Conservation (phyloP, 2,888 invertebrate species). For the Listrodromus nycthemerus region DNA sequence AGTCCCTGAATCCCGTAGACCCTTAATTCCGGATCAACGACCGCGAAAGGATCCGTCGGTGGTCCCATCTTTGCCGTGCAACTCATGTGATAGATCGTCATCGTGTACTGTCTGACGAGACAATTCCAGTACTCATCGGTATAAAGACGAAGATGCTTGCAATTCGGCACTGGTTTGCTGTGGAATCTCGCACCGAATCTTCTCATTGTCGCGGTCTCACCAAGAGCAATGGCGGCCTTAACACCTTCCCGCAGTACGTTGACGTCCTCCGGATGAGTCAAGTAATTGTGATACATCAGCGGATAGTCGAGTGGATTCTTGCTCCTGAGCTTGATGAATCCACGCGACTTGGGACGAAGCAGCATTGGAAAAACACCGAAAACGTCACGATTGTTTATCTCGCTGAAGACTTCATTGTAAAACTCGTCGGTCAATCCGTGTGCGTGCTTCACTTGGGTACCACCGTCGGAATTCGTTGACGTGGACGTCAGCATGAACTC, state of each 20-base stretch:
- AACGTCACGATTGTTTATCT: constrained; percentile 90
- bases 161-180: constrained; percentile 91
- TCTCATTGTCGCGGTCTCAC: constrained; percentile 91
- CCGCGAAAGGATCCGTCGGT: constrained; percentile 90
- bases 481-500: constrained; percentile 95
- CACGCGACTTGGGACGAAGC: constrained; percentile 94
- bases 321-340: constrained; percentile 90
- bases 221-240: constrained; percentile 93
- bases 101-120: constrained; percentile 92
- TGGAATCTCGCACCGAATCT: constrained; percentile 92
- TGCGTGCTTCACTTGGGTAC: constrained; percentile 91
- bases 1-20: constrained; percentile 92
- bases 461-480: constrained; percentile 94
- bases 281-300: constrained; percentile 95
- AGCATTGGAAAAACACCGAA: constrained; percentile 95
- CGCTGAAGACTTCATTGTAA: constrained; percentile 90
- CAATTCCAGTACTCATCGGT: constrained; percentile 96
- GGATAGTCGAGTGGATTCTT: constrained; percentile 92
- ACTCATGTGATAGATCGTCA: constrained; percentile 95
- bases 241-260: constrained; percentile 93
- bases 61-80: constrained; percentile 95
- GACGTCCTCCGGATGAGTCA: constrained; percentile 94
- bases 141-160: constrained; percentile 90
- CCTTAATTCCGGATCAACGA: constrained; percentile 91
- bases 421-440: constrained; percentile 93